Percentiles rank a stretch among this genome's conserved stretches.
Conservation (phyloP, 2,888 invertebrate species). For the Philopedon plagiatum region DNA sequence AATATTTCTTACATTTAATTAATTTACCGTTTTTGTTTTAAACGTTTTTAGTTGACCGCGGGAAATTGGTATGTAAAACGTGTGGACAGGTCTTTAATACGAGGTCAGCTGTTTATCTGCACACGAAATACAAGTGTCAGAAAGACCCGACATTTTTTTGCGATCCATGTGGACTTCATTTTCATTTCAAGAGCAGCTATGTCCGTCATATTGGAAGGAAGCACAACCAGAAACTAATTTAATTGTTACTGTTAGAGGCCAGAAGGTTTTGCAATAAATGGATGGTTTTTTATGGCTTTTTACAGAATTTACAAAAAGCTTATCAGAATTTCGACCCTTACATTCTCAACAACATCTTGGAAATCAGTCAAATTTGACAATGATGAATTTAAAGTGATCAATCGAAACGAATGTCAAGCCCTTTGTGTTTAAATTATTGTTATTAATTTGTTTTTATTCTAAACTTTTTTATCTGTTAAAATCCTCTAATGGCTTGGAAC, state of each 20-base stretch:
- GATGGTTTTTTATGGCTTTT: too few species aligned
- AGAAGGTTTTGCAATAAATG: background rate
- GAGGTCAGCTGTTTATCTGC: conserved; percentile 41
- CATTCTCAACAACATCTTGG: too few species aligned
- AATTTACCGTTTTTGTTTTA: background rate
- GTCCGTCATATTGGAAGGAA: conserved; percentile 13
- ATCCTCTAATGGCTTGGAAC: too few species aligned
- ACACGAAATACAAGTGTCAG: conserved; percentile 57
- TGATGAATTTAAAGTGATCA: too few species aligned
- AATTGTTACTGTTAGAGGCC: background rate
- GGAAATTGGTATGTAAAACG: conserved; percentile 19
- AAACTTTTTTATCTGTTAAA: too few species aligned
- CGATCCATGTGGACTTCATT: conserved; percentile 12
- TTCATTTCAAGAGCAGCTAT: conserved; percentile 39
- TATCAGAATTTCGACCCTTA: background rate
- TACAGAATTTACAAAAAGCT: too few species aligned
- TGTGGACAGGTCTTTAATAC: conserved; percentile 31
- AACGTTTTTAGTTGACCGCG: background rate
- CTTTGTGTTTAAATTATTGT: too few species aligned
- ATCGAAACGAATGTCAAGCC: too few species aligned
- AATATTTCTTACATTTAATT: background rate
- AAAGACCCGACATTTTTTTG: conserved; percentile 56
- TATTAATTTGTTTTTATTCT: too few species aligned
- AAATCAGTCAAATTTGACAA: too few species aligned
- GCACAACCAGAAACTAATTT: background rate